Evolutionary conservation across 2,797 vertebrate species (phyloP).

Genomic region (Leptatherina wallacei): DNA sequence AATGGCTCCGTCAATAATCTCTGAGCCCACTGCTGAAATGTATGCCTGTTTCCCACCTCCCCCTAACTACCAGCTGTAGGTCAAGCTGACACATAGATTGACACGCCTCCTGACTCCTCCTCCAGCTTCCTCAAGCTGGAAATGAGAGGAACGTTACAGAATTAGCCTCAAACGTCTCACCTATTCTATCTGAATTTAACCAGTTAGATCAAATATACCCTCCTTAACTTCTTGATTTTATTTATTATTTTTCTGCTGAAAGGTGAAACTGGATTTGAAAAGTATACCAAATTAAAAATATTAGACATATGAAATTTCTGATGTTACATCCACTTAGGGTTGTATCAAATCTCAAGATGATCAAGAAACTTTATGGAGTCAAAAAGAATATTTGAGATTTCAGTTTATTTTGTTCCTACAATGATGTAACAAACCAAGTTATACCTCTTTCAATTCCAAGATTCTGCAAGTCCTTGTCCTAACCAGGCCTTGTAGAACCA

Average conservation of each 20-base stretch:
- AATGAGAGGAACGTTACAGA: conserved; percentile 37
- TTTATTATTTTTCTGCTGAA: not conserved
- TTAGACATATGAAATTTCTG: not conserved
- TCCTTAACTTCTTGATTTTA: not conserved
- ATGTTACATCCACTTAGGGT: too few species aligned
- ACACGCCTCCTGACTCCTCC: conserved; percentile 26
- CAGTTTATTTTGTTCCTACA: too few species aligned
- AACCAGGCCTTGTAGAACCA: too few species aligned
- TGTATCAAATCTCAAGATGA: too few species aligned
- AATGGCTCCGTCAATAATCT: conserved; percentile 73
- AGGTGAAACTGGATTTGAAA: not conserved
- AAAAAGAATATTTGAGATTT: too few species aligned
- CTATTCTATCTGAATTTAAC: not conserved
- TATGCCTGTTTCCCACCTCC: conserved; percentile 56
- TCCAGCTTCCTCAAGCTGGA: conserved; percentile 33
- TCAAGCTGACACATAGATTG: conserved; percentile 44
- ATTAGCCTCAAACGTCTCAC: conserved; percentile 5
- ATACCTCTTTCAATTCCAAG: too few species aligned
- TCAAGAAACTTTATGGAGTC: too few species aligned
- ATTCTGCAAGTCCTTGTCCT: too few species aligned
- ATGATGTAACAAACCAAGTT: too few species aligned
- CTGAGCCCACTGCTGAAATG: conserved; percentile 57
- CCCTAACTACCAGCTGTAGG: conserved; percentile 45
- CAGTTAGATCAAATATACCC: not conserved
- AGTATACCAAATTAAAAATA: not conserved